Conservation (phyloP, 2,113 vertebrate genomes). For the Isichthys henryi region DNA sequence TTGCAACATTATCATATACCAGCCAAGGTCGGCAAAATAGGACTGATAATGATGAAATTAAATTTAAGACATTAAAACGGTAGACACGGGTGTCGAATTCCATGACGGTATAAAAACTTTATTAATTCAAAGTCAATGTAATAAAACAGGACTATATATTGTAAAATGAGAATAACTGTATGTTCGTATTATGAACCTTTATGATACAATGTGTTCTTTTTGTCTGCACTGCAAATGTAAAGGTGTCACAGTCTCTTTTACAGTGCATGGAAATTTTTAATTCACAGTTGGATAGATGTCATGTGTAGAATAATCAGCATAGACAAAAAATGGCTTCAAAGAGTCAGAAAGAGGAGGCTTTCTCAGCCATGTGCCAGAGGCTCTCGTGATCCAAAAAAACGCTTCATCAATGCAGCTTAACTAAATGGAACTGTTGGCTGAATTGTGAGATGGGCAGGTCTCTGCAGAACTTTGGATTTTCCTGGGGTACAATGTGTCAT, state of each 20-base stretch:
- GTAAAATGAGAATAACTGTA: constrained; percentile 11
- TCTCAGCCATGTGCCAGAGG: neutral
- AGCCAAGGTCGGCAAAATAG: neutral
- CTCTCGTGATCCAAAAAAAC: neutral
- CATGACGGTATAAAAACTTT: constrained; percentile 18
- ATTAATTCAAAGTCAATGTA: constrained; percentile 17
- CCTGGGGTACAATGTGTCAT: neutral
- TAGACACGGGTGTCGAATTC: neutral
- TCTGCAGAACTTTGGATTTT: neutral
- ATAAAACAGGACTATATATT: neutral
- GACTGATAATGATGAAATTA: neutral
- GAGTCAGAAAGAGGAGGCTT: neutral
- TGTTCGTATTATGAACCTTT: neutral
- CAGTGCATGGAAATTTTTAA: neutral
- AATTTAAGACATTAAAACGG: neutral
- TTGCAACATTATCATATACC: neutral
- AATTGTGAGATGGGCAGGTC: neutral
- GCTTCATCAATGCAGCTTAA: neutral
- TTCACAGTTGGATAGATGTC: constrained; percentile 3
- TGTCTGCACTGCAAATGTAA: neutral
- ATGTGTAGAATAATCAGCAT: neutral
- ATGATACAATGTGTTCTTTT: constrained; percentile 13
- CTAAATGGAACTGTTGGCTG: neutral
- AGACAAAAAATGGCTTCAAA: neutral
- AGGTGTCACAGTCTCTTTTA: neutral